Evolutionary conservation across 2,113 vertebrate genomes (phyloP).

Genomic region (Chroicocephalus ridibundus): DNA sequence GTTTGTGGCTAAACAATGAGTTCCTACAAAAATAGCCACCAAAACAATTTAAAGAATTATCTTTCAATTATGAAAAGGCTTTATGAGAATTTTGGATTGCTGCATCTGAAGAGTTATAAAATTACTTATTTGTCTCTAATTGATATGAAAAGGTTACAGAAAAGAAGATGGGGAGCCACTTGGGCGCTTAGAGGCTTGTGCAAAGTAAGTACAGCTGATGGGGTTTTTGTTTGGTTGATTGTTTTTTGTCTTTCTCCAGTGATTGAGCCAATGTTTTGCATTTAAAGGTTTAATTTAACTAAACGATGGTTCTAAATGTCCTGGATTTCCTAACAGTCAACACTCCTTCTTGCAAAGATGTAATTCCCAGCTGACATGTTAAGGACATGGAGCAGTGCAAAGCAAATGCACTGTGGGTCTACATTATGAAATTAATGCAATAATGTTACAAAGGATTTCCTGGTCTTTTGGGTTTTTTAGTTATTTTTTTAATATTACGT

Average conservation of each 20-base stretch:
- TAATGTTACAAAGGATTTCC: not conserved
- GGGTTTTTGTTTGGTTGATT: not conserved
- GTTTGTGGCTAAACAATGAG: not conserved
- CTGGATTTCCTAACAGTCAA: not conserved
- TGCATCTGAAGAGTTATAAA: not conserved
- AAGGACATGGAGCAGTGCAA: not conserved
- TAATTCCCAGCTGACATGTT: not conserved
- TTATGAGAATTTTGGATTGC: not conserved
- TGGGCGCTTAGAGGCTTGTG: slow-evolving; percentile 83
- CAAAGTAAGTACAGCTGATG: slow-evolving; percentile 77
- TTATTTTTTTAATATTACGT: not conserved
- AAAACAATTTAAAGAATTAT: not conserved
- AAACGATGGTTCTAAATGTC: not conserved
- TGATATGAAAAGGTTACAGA: not conserved
- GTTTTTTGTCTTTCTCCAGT: not conserved
- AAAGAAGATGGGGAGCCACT: not conserved
- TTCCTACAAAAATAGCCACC: not conserved
- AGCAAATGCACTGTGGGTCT: not conserved
- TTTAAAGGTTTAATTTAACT: not conserved
- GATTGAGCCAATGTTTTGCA: not conserved
- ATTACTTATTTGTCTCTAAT: not conserved
- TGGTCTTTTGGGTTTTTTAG: not conserved
- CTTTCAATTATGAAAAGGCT: not conserved
- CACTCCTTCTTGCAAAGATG: not conserved
- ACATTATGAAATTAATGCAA: not conserved